Base-by-base conservation (phyloP, 1,140 invertebrate genomes). In the Thalassaphorura encarpata region DNA sequence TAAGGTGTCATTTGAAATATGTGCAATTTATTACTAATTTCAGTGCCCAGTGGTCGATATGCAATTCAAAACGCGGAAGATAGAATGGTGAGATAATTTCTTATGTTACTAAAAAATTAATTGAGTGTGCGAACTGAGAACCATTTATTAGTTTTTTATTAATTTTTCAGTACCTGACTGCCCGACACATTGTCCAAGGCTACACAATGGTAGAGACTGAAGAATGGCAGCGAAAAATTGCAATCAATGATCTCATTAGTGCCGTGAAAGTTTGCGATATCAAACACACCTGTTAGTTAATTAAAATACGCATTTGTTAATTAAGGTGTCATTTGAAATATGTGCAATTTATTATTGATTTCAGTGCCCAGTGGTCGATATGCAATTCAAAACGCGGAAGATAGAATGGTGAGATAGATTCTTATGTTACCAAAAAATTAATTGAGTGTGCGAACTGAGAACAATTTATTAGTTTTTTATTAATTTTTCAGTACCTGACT, bases 51-150 rank as follows among this genome's bases (percentile, higher is more conserved):
- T 27, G 48, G 48, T 13, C 23, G 48, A 18, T 51, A 51, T 19
- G 48, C 48, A 5, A 51, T 51, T 36, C 48, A 51, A 23, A 51
- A 51, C 33, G n/a, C 21, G 26, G 48, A 51, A 13, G 48, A 51
- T 29, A 11, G 31, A 39, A 51, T 47, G 13, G 21, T 8, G 11
- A 26, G 8, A 36, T 36, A 36, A 36, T 11, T 36, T 11, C 33
- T 36, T 11, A 36, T 36, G 8, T 8, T 36, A 36, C 33, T 8
- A 11, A n/a, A 36, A 8, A 43, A 43, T 43, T 43, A 21, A n/a
- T n/a, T n/a, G n/a, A n/a, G n/a, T n/a, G n/a, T n/a, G n/a, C n/a
- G n/a, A n/a, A n/a, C n/a, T n/a, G n/a, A n/a, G n/a, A n/a, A n/a
- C n/a, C n/a, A n/a, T n/a, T n/a, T n/a, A n/a, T n/a, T n/a, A n/a